phyloP scores from a whole-genome alignment of 1,140 invertebrate species.

The Hyposmocoma kahamanoa region DNA sequence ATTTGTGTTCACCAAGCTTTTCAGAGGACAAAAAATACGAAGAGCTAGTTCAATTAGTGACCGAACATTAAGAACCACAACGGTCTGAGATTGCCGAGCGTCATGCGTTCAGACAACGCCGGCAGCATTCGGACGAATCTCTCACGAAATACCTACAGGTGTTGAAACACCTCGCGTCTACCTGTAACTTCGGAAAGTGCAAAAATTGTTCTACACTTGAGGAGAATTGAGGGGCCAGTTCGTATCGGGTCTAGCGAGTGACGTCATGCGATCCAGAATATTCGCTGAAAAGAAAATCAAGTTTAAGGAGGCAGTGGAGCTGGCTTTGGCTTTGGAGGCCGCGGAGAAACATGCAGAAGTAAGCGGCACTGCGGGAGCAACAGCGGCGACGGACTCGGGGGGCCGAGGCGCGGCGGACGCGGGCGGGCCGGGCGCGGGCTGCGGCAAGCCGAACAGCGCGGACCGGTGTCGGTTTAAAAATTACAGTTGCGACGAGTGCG shows the following conservation, averaged over 20 bases:
- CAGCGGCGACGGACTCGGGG: not conserved
- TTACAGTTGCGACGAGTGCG: not conserved
- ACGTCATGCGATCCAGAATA: constrained; percentile 12
- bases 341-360: constrained; percentile 11
- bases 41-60: constrained; percentile 1
- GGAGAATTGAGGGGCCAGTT: constrained; percentile 12
- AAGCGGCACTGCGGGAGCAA: not conserved
- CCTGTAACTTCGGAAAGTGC: constrained; percentile 9
- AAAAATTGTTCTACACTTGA: constrained; percentile 1
- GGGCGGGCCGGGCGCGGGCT: not conserved
- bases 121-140: constrained; percentile 6
- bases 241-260: constrained; percentile 12
- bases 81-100: constrained; percentile 15
- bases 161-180: constrained; percentile 7
- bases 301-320: constrained; percentile 7
- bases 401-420: not conserved
- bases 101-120: constrained; percentile 9
- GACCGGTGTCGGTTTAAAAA: not conserved
- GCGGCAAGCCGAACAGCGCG: not conserved
- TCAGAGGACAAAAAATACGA: constrained; percentile 7
- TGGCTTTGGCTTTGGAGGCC: constrained; percentile 7
- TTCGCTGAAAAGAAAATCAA: constrained; percentile 11
- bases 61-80: constrained; percentile 12
- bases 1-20: constrained; percentile 8
- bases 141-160: constrained; percentile 8